Base-by-base conservation (phyloP, 1,140 invertebrate species). In the Drosophila varians region DNA sequence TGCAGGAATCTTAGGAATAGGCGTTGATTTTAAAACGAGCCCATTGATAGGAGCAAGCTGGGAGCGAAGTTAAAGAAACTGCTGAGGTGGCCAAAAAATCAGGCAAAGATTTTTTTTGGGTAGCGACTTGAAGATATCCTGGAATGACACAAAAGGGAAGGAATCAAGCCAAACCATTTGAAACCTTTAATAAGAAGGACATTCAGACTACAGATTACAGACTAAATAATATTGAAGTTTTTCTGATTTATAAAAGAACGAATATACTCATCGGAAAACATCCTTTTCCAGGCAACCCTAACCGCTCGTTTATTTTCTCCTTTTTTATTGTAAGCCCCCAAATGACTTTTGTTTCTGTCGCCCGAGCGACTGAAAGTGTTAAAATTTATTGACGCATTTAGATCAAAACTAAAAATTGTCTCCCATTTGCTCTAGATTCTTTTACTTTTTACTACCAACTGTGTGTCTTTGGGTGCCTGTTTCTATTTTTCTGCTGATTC, bases 311-410 rank as follows among this genome's bases (percentile, higher is more conserved):
- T 65, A 47, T 46, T 14, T 38, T 36, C 23, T 48, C 36, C 46
- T 58, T 65, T 74, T 82, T 82, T 82, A 77, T 84, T 87, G 68
- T 68, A 38, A 58, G 48, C 36, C 36, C 19, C 40, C 61, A 80
- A 84, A 84, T 80, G 73, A 77, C 76, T 84, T 84, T 84, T 83
- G 80, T 84, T 86, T 84, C 79, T 78, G 68, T 76, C 57, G 57
- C 56, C 64, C 43, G 16, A 52, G 23, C 70, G 71, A 74, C 77
- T 68, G 82, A 87, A 86, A 86, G 82, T 86, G 82, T 86, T 86
- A 87, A 68, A 87, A 87, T 87, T 87, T 87, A 87, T 87, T 82
- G 82, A 87, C 82, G 74, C 82, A 87, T 87, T 87, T 88, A 87
- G 82, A 87, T 87, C 82, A 87, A 87, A 87, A 87, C 82, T 86